A percentile compares a stretch with the other conserved stretches of the same genome.
Evolutionary conservation across 2,888 invertebrate species (phyloP).

Genomic region (Orthosia gracilis): DNA sequence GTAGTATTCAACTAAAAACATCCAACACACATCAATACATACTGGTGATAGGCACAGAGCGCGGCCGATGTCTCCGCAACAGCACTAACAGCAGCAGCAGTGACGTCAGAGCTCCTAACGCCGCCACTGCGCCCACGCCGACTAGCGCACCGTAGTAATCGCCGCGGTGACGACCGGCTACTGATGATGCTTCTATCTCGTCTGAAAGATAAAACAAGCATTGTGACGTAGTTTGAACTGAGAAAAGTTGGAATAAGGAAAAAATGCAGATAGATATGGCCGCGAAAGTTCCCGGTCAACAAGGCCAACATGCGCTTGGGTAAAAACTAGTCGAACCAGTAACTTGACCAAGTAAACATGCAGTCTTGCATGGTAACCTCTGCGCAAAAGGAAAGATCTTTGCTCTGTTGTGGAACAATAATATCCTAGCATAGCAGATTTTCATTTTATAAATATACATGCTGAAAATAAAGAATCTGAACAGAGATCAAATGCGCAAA

Average conservation of each 20-base stretch:
- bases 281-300: too few relatives aligned
- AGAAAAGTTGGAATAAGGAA: background rate
- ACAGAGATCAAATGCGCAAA: too few relatives aligned
- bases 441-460: too few relatives aligned
- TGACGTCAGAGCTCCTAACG: conserved; percentile 95
- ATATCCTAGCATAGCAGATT: too few relatives aligned
- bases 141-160: conserved; percentile 97
- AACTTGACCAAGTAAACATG: too few relatives aligned
- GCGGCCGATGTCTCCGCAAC: conserved; percentile 92
- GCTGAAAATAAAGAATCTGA: too few relatives aligned
- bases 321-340: too few relatives aligned
- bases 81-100: conserved; percentile 95
- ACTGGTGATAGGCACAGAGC: conserved; percentile 88
- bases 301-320: too few relatives aligned
- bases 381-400: too few relatives aligned
- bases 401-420: too few relatives aligned
- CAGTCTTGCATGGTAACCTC: too few relatives aligned
- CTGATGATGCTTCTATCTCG: conserved; percentile 87
- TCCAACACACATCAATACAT: conserved; percentile 53
- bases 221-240: too few relatives aligned
- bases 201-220: conserved; percentile 74
- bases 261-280: background rate
- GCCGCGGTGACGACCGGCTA: conserved; percentile 87
- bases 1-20: conserved; percentile 93
- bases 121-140: conserved; percentile 96